Percentiles rank a stretch among this genome's conserved stretches.
phyloP scores from a whole-genome alignment of 2,113 vertebrate genomes.

The Thunnus thynnus region DNA sequence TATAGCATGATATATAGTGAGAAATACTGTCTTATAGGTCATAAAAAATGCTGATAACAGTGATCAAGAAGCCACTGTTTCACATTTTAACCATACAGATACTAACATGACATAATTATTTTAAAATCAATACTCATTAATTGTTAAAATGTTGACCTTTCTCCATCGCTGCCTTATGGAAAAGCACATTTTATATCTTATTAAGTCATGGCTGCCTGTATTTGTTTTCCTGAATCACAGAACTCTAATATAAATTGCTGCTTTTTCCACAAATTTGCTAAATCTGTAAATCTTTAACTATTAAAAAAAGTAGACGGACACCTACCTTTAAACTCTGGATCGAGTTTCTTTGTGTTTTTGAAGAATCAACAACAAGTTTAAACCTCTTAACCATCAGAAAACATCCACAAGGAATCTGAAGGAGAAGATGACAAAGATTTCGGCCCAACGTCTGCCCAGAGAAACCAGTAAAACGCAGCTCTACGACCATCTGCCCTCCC shows the following conservation, averaged over 20 bases:
- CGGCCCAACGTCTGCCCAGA: slow-evolving; percentile 31
- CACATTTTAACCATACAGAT: neutral
- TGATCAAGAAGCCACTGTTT: neutral
- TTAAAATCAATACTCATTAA: neutral
- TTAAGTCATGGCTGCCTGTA: neutral
- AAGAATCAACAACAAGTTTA: slow-evolving; percentile 1
- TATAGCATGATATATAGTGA: neutral
- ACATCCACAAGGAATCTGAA: slow-evolving; percentile 12
- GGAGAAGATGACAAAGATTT: neutral
- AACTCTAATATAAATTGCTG: neutral
- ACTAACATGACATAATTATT: neutral
- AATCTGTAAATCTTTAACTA: no score
- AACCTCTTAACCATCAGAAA: slow-evolving; percentile 30
- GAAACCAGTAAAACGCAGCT: slow-evolving; percentile 42
- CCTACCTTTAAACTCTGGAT: slow-evolving; percentile 59
- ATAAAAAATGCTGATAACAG: neutral
- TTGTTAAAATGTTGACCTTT: neutral
- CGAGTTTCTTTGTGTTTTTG: neutral
- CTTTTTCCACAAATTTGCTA: neutral
- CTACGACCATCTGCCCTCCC: slow-evolving; percentile 42
- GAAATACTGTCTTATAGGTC: neutral
- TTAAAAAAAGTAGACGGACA: slow-evolving; percentile 11
- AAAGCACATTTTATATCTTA: neutral
- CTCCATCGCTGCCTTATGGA: neutral
- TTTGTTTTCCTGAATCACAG: neutral